phyloP scores from a whole-genome alignment of 2,113 vertebrate species.

The Elaphurus davidianus region DNA sequence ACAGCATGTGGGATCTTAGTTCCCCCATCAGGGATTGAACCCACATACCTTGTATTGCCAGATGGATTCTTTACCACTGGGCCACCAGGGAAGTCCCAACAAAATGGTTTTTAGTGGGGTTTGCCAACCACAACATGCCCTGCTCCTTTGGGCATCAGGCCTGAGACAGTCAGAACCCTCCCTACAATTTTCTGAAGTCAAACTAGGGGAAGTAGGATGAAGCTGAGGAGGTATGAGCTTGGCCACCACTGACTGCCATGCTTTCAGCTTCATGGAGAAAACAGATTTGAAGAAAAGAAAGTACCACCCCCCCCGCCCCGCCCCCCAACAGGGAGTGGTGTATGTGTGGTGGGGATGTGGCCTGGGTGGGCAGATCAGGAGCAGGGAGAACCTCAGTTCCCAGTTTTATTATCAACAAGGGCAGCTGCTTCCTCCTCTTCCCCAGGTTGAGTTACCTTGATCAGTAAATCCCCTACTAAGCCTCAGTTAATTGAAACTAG shows the following conservation, averaged over 20 bases:
- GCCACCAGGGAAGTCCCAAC: background rate
- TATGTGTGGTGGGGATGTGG: background rate
- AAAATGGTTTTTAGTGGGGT: background rate
- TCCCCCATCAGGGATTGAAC: background rate
- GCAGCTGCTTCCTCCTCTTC: background rate
- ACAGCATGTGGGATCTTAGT: background rate
- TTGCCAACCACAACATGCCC: background rate
- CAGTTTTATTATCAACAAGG: background rate
- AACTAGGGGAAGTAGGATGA: background rate
- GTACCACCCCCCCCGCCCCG: background rate
- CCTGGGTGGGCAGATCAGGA: background rate
- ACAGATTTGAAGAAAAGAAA: background rate
- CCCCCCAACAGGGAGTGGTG: background rate
- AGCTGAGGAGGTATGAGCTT: background rate
- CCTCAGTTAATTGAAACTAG: conserved; percentile 16
- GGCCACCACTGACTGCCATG: background rate
- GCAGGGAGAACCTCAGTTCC: background rate
- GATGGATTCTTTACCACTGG: background rate
- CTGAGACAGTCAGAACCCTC: background rate
- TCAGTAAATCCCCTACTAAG: background rate
- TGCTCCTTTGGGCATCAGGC: background rate
- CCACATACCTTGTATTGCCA: background rate
- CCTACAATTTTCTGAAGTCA: background rate
- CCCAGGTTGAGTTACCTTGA: background rate
- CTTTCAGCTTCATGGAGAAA: background rate